Base-by-base conservation (phyloP, 2,888 invertebrate genomes). In the Cheilosia scutellata region DNA sequence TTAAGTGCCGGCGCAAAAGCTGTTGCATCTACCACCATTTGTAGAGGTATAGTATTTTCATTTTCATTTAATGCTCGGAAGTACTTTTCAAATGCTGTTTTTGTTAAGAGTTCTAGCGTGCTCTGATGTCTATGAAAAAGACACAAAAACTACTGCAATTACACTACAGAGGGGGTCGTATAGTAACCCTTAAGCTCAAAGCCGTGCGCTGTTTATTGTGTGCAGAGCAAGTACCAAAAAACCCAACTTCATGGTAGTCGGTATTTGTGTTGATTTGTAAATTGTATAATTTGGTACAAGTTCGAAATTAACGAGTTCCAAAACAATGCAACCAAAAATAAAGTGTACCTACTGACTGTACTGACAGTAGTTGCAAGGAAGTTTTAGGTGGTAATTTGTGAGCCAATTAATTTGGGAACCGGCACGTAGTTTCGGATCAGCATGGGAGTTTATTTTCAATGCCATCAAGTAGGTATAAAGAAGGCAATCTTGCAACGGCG, bases 201-300 rank as follows among this genome's bases (percentile, higher is more conserved):
- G 53, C 53, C 29, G 11, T 29, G 13, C 20, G 2, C 20, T 9
- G 47, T 49, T 13, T 7, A 13, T 16, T 25, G 44, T 55, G 37
- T 77, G 25, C 51, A 11, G 55, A 29, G 37, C 37, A 37, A 9
- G 60, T 44, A 71, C 70, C 62, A 53, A 80, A 79, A 79, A 74
- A 62, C 63, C 60, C 60, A 65, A 66, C 58, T 77, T 77, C 58
- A 72, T 72, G 76, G 77, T 66, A 49, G 53, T 27, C 47, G 65
- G 72, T 60, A 13, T 13, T 72, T 65, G 40, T 72, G 82, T 82
- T 82, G 82, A 82, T 82, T 82, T 77, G 82, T 82, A 77, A 82
- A 82, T 77, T 71, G 75, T 75, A 72, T 82, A 75, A 75, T 68
- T 63, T 66, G 65, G 71, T 65, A 70, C 62, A 82, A 82, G 47